Evolutionary conservation across 2,113 vertebrate species (phyloP).

Genomic region (Muntiacus muntjak): DNA sequence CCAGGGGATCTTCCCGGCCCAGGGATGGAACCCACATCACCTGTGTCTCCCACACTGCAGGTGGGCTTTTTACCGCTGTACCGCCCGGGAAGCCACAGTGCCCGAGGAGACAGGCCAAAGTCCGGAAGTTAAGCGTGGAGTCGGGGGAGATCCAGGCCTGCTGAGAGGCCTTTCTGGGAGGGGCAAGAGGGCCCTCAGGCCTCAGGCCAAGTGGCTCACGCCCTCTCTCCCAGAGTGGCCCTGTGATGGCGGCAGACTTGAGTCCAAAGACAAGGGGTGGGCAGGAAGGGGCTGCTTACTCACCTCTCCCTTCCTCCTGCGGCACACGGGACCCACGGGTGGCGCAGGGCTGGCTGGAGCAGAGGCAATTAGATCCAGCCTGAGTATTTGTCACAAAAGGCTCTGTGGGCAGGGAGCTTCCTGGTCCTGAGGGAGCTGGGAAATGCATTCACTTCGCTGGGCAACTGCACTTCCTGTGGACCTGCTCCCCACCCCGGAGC

Average conservation of each 20-base stretch:
- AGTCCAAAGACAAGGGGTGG: fast-evolving
- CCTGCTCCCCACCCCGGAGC: background rate
- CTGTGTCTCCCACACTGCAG: background rate
- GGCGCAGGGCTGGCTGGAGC: background rate
- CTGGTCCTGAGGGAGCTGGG: background rate
- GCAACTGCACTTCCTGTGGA: fast-evolving
- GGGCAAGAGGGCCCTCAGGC: background rate
- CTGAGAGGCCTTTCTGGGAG: background rate
- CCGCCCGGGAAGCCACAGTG: background rate
- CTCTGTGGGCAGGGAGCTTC: background rate
- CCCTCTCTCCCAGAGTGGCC: background rate
- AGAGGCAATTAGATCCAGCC: background rate
- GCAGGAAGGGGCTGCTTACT: background rate
- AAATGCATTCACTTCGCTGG: background rate
- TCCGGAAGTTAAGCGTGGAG: background rate
- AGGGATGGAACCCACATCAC: background rate
- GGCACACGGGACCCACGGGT: too few relatives aligned
- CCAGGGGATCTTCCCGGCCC: background rate
- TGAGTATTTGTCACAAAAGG: fast-evolving
- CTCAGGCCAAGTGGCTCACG: fast-evolving
- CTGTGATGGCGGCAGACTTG: background rate
- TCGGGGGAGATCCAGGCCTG: background rate
- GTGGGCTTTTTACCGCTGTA: background rate
- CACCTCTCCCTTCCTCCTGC: background rate
- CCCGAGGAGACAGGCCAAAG: background rate